phyloP scores from a whole-genome alignment of 1,140 invertebrate species.

The Grapholita molesta region DNA sequence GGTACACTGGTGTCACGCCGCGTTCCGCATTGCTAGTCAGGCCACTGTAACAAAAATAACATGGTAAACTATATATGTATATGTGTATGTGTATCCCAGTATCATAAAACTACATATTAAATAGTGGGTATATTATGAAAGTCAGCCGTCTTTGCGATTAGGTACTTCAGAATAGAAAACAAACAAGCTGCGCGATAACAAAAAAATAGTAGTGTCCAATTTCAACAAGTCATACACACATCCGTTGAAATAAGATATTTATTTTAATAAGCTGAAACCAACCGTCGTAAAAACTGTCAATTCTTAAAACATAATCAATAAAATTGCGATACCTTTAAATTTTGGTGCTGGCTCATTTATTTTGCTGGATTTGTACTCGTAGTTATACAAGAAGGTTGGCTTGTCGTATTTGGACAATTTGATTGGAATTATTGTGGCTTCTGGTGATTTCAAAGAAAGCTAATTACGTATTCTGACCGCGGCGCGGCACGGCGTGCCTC shows the following conservation, averaged over 20 bases:
- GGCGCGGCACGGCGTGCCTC: constrained; percentile 26
- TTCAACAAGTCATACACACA: neutral
- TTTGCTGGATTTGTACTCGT: neutral
- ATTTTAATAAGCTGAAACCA: neutral
- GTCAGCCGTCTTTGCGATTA: too few relatives aligned
- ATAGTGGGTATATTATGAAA: too few relatives aligned
- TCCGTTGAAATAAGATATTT: neutral
- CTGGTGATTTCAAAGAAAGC: constrained; percentile 35
- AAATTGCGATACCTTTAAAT: constrained; percentile 7
- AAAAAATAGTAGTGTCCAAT: neutral
- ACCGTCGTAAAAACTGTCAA: neutral
- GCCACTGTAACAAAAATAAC: constrained; percentile 75
- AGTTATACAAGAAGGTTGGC: constrained; percentile 29
- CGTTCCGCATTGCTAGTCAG: constrained; percentile 71
- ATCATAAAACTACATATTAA: too few relatives aligned
- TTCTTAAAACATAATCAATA: constrained; percentile 6
- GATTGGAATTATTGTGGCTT: constrained; percentile 37
- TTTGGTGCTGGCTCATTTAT: constrained; percentile 7
- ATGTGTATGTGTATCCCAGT: too few relatives aligned
- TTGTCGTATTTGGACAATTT: constrained; percentile 52
- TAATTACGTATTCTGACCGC: constrained; percentile 45
- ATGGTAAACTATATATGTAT: neutral
- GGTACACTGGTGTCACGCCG: constrained; percentile 87
- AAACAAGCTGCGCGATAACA: neutral
- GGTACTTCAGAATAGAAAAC: too few relatives aligned